Evolutionary conservation across 2,888 invertebrate species (phyloP), one percentile per base, ranked within the genome.

Genomic region (Drosophila fulvimacula): DNA sequence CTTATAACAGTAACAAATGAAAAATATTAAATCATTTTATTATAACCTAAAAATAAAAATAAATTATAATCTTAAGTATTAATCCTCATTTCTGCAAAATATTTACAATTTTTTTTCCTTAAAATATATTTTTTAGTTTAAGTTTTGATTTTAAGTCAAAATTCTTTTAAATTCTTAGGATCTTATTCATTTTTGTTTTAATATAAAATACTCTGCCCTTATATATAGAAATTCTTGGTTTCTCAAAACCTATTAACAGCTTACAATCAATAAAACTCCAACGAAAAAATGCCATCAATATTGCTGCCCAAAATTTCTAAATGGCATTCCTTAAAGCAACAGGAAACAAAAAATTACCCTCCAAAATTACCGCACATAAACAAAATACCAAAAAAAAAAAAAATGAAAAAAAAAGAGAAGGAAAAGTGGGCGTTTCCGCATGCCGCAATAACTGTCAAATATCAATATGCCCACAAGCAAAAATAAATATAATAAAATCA

Each of bases 391-490:
- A 49, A 65, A 63, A 65, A 57, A 55, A 30, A n/a, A n/a, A n/a
- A n/a, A n/a, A n/a, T n/a, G n/a, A n/a, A n/a, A n/a, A 27, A 41
- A 34, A 24, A 30, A 11, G 44, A 42, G n/a, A 56, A 39, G 55
- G 63, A 61, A 76, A 81, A 76, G 59, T 72, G 73, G 84, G 85
- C 82, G 89, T 89, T 84, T 84, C 84, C 88, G 74, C 66, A 53
- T 44, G 62, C 71, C 73, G 59, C 75, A 90, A 90, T 87, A 90
- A 73, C 78, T 89, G 88, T 81, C 88, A 82, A 71, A 84, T 81
- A 81, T 72, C 75, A 72, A 88, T 76, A 69, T 76, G 73, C 64
- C 65, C 60, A 44, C 56, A 70, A 69, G 48, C 56, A 73, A 52
- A 73, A 71, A 75, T 64, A 42, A 32, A 61, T 52, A 68, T 41